These are phyloP conservation scores for Gorilla gorilla DNA, from an alignment of 2,113 vertebrate genomes.

Conservation along the genomic window DNA sequence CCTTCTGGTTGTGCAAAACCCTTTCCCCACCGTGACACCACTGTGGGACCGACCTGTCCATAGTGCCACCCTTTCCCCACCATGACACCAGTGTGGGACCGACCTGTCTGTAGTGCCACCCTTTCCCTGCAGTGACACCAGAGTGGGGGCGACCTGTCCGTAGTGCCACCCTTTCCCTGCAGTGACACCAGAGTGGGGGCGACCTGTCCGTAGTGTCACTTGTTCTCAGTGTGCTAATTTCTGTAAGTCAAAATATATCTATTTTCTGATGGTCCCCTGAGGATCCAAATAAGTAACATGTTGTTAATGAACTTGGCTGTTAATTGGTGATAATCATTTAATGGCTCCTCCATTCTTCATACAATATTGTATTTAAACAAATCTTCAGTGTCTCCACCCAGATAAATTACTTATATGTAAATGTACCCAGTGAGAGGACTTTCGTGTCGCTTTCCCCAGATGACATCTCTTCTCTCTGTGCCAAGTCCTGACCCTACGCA, in stretches of 20 bases:
- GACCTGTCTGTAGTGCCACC: neutral
- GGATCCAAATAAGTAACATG: neutral
- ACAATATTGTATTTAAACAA: neutral
- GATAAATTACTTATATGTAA: neutral
- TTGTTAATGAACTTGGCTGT: neutral
- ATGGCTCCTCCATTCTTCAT: neutral
- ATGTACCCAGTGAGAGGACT: neutral
- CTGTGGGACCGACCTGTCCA: neutral
- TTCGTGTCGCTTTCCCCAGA: neutral
- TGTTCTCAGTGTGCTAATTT: neutral
- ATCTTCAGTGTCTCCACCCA: neutral
- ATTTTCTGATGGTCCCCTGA: neutral
- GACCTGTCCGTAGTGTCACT: neutral
- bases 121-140: neutral
- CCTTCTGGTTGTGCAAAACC: neutral
- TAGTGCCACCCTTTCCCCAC: neutral
- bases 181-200: neutral
- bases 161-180: neutral
- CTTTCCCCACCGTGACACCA: neutral
- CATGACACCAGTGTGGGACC: neutral
- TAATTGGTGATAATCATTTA: neutral
- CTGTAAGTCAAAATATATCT: neutral
- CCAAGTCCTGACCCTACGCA: neutral
- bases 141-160: neutral
- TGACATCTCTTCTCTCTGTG: neutral